Evolutionary conservation across 2,888 invertebrate genomes (phyloP).

Genomic region (Caenorhabditis sulstoni): DNA sequence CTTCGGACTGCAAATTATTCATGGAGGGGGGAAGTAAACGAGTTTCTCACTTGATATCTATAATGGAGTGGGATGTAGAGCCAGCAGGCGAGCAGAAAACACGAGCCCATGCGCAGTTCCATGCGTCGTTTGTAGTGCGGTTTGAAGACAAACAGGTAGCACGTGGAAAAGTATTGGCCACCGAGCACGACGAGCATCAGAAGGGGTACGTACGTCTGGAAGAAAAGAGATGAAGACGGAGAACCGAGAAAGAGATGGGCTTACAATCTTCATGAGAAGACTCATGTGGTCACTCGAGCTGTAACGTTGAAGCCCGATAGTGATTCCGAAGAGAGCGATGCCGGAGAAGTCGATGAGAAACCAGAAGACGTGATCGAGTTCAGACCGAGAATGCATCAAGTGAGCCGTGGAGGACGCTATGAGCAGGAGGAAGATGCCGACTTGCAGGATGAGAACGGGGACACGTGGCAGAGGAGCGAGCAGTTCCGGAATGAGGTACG

Average conservation of each 20-base stretch:
- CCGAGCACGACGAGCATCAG: conserved; percentile 68
- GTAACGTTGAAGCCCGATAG: conserved; percentile 74
- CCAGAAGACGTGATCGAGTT: conserved; percentile 77
- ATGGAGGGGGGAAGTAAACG: conserved; percentile 13
- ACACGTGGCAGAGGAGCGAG: conserved; percentile 61
- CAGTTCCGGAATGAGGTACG: conserved; percentile 71
- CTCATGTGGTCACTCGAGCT: conserved; percentile 65
- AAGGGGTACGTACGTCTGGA: conserved; percentile 71
- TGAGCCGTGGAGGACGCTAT: conserved; percentile 72
- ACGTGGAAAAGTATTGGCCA: conserved; percentile 73
- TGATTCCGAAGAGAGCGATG: conserved; percentile 75
- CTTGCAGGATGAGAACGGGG: conserved; percentile 69
- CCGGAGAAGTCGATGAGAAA: conserved; percentile 76
- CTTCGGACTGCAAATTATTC: conserved; percentile 36
- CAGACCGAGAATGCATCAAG: conserved; percentile 74
- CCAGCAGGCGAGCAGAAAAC: conserved; percentile 73
- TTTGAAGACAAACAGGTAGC: conserved; percentile 72
- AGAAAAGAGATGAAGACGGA: not conserved
- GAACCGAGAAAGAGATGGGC: not conserved
- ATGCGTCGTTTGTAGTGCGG: conserved; percentile 71
- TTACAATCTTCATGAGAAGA: conserved; percentile 59
- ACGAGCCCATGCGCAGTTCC: conserved; percentile 69
- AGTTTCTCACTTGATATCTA: conserved; percentile 66
- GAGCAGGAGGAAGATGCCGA: conserved; percentile 69
- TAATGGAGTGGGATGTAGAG: conserved; percentile 73